Evolutionary conservation across 2,888 invertebrate genomes (phyloP), one percentile per base, ranked within the genome.

Genomic region (Drosophila flavopinicola): DNA sequence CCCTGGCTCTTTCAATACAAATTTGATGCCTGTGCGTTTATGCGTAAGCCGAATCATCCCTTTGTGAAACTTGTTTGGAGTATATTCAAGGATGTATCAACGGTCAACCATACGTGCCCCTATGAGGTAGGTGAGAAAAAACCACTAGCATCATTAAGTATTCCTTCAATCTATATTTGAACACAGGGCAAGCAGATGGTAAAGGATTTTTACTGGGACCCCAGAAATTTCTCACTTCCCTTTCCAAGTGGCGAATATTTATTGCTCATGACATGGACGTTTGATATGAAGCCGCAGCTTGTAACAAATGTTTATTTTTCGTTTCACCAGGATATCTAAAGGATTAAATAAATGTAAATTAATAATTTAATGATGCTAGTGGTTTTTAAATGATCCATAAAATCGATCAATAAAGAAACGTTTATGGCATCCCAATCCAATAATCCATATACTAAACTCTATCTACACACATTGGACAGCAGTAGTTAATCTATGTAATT

Each of bases 1-100:
- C 20, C 20, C 20, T 20, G 20, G 2, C 20, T 20, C 2, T 20
- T 20, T 20, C 2, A 20, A 2, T 20, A 3, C 20, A 20, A 4
- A 20, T 3, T 25, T 10, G 41, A 67, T 32, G 44, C 6, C 0
- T 69, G 68, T 15, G 15, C 27, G 1, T 61, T 61, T 13, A 4
- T 60, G 10, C 13, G 27, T 3, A 33, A 6, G 3, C 47, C 23
- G 1, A 11, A 48, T 5, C 49, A 69, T 38, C 58, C 27, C 0
- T 13, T 15, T 3, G 9, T 49, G 2, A 68, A 41, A 27, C 4
- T 53, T 1, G 24, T 66, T 10, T 60, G 23, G 20, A 2, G n/a
- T 1, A 15, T 56, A 0, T 1, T 68, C 1, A 41, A 20, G n/a
- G 27, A 54, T 5, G 48, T 15, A n/a, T 48, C 48, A 3, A 57